Base-by-base conservation (phyloP, 2,113 vertebrate species). In the Elgaria multicarinata region DNA sequence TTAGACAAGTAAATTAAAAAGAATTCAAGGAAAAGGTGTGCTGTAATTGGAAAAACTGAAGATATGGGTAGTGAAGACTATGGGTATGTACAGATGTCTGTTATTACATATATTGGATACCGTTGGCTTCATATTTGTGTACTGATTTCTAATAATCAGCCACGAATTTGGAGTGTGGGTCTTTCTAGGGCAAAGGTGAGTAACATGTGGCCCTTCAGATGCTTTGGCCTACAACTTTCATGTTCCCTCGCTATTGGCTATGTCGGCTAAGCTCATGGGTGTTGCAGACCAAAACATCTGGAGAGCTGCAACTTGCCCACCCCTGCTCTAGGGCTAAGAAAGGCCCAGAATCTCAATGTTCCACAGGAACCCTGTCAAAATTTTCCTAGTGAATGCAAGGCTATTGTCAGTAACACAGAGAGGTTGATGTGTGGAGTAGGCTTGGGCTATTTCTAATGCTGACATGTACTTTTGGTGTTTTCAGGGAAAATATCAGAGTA, bases 401-500 rank as follows among this genome's bases (percentile, higher is more conserved):
- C 50, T 18, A 2, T 53, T 50, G 44, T 42, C 14, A 50, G 91
- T 12, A 86, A n/a, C 14, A 93, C 16, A 36, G 36, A 9, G 3
- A 81, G 85, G 46, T 92, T 76, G 28, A 50, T 93, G 72, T 39
- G 90, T 55, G 74, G 36, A 39, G 24, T 79, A 62, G 8, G 82
- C 42, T n/a, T 44, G 20, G 31, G 4, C 44, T 55, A 10, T 33
- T 87, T 81, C 55, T 26, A 31, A 55, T 9, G 83, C 82, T 85
- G 86, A 77, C 3, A 12, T 86, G 81, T 39, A 86, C 77, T 82
- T 13, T 85, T 93, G 76, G 13, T n/a, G n/a, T n/a, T 96, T 92
- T 44, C 94, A 99, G 99, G 95, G 97, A 87, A 99, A 99, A 95
- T 99, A 99, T 86, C 96, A 98, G 0, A 96, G 96, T 79, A 98